Conservation (phyloP, 2,888 invertebrate species). For the Metacarcinus magister region DNA sequence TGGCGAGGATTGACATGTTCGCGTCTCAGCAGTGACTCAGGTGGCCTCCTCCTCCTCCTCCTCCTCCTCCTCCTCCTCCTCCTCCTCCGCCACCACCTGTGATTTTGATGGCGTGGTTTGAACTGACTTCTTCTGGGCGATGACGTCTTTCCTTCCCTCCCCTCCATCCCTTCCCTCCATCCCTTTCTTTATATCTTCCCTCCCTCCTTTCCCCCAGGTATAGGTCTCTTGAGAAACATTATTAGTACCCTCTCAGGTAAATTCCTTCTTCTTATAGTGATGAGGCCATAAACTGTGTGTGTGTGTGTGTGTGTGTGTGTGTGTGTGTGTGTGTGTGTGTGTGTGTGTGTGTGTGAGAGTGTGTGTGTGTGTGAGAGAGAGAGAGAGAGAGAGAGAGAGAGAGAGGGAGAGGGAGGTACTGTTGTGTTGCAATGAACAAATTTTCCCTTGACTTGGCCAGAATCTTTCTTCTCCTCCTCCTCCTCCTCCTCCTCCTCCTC, state of each 20-base stretch:
- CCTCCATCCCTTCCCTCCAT: neutral
- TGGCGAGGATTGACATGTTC: neutral
- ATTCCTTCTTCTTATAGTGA: too few relatives aligned
- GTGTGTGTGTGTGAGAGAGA: too few relatives aligned
- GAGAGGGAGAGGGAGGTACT: too few relatives aligned
- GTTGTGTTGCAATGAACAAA: too few relatives aligned
- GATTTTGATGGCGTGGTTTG: neutral
- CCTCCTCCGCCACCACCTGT: neutral
- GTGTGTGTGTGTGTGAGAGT: too few relatives aligned
- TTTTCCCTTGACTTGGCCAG: too few relatives aligned
- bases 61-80: slow-evolving; percentile 9
- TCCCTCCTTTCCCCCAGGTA: neutral
- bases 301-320: too few relatives aligned
- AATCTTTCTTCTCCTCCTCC: neutral
- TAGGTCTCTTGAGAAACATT: too few relatives aligned
- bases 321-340: too few relatives aligned
- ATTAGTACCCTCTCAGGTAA: too few relatives aligned
- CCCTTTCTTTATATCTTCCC: neutral
- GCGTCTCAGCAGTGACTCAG: neutral
- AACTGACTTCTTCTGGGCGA: neutral
- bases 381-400: too few relatives aligned
- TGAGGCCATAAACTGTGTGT: too few relatives aligned
- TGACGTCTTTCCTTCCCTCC: neutral
- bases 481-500: slow-evolving; percentile 44
- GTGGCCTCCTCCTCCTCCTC: neutral